These are phyloP conservation scores for Eupithecia tripunctaria DNA, from an alignment of 2,888 invertebrate species.

Conservation along the genomic window DNA sequence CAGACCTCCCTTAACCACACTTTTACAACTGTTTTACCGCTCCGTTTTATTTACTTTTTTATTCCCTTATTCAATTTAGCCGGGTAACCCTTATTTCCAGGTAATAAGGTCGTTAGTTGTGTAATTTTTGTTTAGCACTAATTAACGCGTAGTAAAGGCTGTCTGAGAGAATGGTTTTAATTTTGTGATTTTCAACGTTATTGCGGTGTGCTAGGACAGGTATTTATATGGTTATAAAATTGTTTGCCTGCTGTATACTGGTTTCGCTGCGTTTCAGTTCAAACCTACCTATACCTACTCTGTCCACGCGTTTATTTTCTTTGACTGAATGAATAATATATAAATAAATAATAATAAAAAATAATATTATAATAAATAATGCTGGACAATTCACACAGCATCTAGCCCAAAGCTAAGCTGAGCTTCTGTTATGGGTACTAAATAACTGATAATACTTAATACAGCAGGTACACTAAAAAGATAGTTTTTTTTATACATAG, in stretches of 20 bases:
- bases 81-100: constrained; percentile 42
- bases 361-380: too few relatives aligned
- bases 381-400: too few relatives aligned
- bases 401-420: too few relatives aligned
- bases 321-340: too few relatives aligned
- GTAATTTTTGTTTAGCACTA: constrained; percentile 47
- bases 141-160: constrained; percentile 44
- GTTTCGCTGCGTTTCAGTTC: background rate
- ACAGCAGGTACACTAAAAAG: too few relatives aligned
- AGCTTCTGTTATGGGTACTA: too few relatives aligned
- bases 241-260: background rate
- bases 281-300: background rate
- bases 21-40: constrained; percentile 52
- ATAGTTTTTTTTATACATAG: too few relatives aligned
- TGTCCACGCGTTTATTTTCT: too few relatives aligned
- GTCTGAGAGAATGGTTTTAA: constrained; percentile 30
- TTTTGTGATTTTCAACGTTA: constrained; percentile 39
- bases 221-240: constrained; percentile 11
- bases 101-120: constrained; percentile 47
- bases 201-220: constrained; percentile 24
- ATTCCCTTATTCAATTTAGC: constrained; percentile 51
- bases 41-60: constrained; percentile 52
- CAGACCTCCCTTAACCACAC: constrained; percentile 46
- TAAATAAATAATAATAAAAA: too few relatives aligned
- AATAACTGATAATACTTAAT: too few relatives aligned